Base-by-base conservation (phyloP, 2,888 invertebrate genomes). In the Cantharis flavilabris region DNA sequence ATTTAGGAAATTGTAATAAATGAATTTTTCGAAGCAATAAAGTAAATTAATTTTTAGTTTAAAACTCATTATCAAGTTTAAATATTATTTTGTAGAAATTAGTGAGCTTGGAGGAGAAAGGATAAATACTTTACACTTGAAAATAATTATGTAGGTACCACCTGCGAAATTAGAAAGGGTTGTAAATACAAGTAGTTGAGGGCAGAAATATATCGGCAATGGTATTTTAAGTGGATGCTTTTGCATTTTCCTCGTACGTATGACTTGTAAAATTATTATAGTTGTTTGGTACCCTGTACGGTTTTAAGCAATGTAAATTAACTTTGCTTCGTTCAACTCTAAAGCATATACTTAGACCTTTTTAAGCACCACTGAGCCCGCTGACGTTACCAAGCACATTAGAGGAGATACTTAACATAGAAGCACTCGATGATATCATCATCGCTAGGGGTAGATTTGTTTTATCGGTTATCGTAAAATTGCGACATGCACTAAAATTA, bases 311-410 rank as follows among this genome's bases (percentile, higher is more conserved):
- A 79, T 77, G 79, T 79, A 79, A 79, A 79, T 79, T 79, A 79
- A 77, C 73, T 75, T 75, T 67, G 75, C 76, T 72, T 65, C 69
- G 76, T 70, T 77, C 72, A 72, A 73, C 76, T 79, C 76, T 65
- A 75, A 79, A 76, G 76, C 75, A 79, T 79, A 79, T 79, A 75
- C 79, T 79, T 79, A 74, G 76, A 79, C 76, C 79, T 76, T 79
- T 76, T 79, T 79, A 79, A 79, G 79, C 76, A 79, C 76, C 79
- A 77, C 79, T 77, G 79, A 79, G 75, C 79, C 72, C 71, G 76
- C 28, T 72, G 75, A 76, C 76, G 75, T 71, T 79, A 79, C 76
- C 75, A 79, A 79, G 75, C 75, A 79, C 76, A 76, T 79, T 77
- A 75, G 70, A 72, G 76, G 65, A 74, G 72, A 72, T 72, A 71